phyloP scores from a whole-genome alignment of 2,113 vertebrate species.

The Oryzias javanicus region DNA sequence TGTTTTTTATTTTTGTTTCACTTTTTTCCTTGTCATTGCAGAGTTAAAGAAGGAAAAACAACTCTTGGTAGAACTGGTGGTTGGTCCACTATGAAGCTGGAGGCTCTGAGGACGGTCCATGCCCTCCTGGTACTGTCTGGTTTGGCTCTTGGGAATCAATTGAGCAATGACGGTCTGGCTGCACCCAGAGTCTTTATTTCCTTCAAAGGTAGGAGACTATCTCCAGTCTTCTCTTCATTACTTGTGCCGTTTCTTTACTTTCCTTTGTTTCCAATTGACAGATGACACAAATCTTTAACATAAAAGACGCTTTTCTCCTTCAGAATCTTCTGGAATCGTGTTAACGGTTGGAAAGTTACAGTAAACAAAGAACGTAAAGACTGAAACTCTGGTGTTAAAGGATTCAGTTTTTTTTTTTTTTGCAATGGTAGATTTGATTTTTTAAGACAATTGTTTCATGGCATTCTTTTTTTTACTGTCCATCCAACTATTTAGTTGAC shows the following conservation, averaged over 20 bases:
- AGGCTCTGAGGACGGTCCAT: conserved; percentile 63
- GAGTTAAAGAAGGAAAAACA: conserved; percentile 12
- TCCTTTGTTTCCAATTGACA: conserved; percentile 3
- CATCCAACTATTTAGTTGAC: conserved; percentile 40
- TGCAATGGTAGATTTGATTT: conserved; percentile 7
- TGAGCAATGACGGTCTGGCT: conserved; percentile 67
- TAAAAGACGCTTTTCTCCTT: no score
- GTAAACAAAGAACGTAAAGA: no score
- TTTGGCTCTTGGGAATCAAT: conserved; percentile 53
- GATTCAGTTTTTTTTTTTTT: conserved; percentile 11
- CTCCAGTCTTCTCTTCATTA: neutral
- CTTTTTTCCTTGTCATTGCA: conserved; percentile 42
- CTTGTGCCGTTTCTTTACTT: neutral
- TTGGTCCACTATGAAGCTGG: conserved; percentile 68
- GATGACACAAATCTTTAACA: conserved; percentile 15
- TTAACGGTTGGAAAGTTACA: no score
- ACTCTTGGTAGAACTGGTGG: conserved; percentile 37
- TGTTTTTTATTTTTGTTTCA: neutral
- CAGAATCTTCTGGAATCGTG: no score
- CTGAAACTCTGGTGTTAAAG: no score
- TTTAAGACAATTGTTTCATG: conserved; percentile 26
- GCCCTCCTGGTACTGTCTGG: conserved; percentile 66
- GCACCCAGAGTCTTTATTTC: conserved; percentile 79
- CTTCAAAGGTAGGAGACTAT: conserved; percentile 77
- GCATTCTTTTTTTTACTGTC: conserved; percentile 37